A percentile compares a stretch with the other conserved stretches of the same genome.
Conservation (phyloP, 2,888 invertebrate genomes). For the Laspeyria flexula region DNA sequence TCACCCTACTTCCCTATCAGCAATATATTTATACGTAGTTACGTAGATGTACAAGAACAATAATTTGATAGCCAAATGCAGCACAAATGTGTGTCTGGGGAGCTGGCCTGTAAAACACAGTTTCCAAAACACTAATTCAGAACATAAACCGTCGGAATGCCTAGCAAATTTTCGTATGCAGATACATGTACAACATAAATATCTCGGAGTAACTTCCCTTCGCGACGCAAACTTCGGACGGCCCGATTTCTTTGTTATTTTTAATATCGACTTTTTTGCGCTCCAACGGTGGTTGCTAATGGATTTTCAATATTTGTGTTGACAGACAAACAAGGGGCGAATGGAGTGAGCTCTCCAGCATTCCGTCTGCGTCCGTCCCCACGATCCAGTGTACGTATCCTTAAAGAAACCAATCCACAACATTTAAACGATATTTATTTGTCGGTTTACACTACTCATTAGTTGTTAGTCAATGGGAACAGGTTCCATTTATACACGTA, state of each 20-base stretch:
- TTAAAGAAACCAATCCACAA: conserved; percentile 49
- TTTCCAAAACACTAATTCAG: conserved; percentile 40
- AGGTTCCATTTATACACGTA: conserved; percentile 1
- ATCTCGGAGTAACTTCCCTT: conserved; percentile 61
- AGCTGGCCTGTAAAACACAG: conserved; percentile 22
- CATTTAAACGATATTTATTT: conserved; percentile 51
- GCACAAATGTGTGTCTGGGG: conserved; percentile 33
- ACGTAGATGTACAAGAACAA: too few relatives aligned
- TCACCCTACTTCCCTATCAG: background rate
- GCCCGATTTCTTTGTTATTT: conserved; percentile 76
- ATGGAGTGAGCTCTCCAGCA: conserved; percentile 66
- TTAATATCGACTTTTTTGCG: conserved; percentile 78
- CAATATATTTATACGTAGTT: background rate
- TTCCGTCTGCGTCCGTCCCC: conserved; percentile 52
- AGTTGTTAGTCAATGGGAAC: conserved; percentile 32
- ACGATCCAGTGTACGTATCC: conserved; percentile 43
- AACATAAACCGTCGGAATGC: conserved; percentile 46
- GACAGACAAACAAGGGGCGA: conserved; percentile 78
- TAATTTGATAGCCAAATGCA: conserved; percentile 28
- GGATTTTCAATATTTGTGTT: conserved; percentile 84
- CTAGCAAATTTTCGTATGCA: conserved; percentile 41
- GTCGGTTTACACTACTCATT: conserved; percentile 45
- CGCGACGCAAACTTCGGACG: conserved; percentile 61
- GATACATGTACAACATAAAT: conserved; percentile 48
- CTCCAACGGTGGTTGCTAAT: conserved; percentile 76